phyloP scores from a whole-genome alignment of 2,888 invertebrate genomes.

The Caenorhabditis afra region DNA sequence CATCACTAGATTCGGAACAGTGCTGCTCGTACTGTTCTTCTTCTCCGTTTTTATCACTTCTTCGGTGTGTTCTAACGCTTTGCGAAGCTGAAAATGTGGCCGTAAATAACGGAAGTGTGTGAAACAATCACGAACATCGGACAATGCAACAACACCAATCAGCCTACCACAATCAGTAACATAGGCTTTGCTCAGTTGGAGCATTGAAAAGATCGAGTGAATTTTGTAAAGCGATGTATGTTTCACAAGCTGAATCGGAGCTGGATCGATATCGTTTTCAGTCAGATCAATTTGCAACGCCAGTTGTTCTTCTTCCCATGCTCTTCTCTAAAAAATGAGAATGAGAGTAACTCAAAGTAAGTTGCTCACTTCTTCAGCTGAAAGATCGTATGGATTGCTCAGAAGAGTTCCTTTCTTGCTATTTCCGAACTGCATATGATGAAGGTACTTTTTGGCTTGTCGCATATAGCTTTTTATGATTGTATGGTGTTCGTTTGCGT shows the following conservation, averaged over 20 bases:
- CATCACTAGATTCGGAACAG: background rate
- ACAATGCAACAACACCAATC: conserved; percentile 78
- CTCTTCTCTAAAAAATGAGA: conserved; percentile 63
- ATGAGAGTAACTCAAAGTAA: background rate
- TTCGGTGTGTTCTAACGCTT: conserved; percentile 64
- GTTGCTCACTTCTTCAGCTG: conserved; percentile 47
- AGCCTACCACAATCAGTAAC: conserved; percentile 79
- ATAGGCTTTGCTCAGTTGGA: conserved; percentile 77
- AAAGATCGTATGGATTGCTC: conserved; percentile 70
- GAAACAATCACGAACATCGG: conserved; percentile 70
- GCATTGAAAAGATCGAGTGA: conserved; percentile 79
- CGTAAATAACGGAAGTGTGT: conserved; percentile 1
- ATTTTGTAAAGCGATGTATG: conserved; percentile 77
- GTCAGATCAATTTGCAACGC: conserved; percentile 67
- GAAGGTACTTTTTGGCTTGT: conserved; percentile 73
- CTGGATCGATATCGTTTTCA: conserved; percentile 76
- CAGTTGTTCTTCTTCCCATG: conserved; percentile 74
- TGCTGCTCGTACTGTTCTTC: conserved; percentile 25
- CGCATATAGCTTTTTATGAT: conserved; percentile 70
- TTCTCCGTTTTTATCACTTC: conserved; percentile 54
- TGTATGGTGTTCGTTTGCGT: conserved; percentile 53
- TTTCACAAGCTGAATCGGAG: conserved; percentile 78
- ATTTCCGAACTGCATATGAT: conserved; percentile 66
- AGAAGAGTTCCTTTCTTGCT: conserved; percentile 66
- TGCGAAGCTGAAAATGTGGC: conserved; percentile 59